Evolutionary conservation across 2,113 vertebrate genomes (phyloP), one percentile per base, ranked within the genome.

Genomic region (Rhegmatorhina hoffmannsi): DNA sequence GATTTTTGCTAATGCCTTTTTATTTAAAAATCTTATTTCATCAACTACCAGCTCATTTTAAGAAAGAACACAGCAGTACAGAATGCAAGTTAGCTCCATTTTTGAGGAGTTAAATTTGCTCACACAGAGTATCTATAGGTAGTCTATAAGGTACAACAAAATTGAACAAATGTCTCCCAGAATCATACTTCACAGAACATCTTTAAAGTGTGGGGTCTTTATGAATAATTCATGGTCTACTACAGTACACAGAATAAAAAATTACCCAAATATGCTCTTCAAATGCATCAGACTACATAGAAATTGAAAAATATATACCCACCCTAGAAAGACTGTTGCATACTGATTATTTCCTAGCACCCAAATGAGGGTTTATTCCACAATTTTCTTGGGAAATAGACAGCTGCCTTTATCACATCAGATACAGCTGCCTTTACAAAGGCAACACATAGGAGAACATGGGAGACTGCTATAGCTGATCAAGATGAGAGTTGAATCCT

Each of bases 11-110:
- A 91, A 69, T 73, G 89, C 9, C 15, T 89, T 86, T 92, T 84
- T 84, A 89, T 89, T 79, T 73, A 55, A 87, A 94, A 89, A 78
- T 63, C 72, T 84, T 81, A 69, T 89, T 89, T 95, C 14, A 47
- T 68, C 53, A 84, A 19, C 23, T 31, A 69, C 25, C 3, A 3
- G 31, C 25, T 73, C 53, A 89, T 72, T 75, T 64, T 33, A 62
- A 86, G 33, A 92, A 84, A 78, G 14, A 4, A 58, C 87, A 14
- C 11, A 74, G 17, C 29, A 63, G 24, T n/a, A 47, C 17, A 76
- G 53, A 82, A 78, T 68, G 36, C 33, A 66, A 72, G 38, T 29
- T 49, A 76, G 24, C 34, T 94, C 33, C 3, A 6, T 68, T 89
- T 86, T 69, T 75, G 31, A 94, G n/a, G 21, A 31, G 36, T 68